phyloP scores from a whole-genome alignment of 2,113 vertebrate species.

The Channa maculata region DNA sequence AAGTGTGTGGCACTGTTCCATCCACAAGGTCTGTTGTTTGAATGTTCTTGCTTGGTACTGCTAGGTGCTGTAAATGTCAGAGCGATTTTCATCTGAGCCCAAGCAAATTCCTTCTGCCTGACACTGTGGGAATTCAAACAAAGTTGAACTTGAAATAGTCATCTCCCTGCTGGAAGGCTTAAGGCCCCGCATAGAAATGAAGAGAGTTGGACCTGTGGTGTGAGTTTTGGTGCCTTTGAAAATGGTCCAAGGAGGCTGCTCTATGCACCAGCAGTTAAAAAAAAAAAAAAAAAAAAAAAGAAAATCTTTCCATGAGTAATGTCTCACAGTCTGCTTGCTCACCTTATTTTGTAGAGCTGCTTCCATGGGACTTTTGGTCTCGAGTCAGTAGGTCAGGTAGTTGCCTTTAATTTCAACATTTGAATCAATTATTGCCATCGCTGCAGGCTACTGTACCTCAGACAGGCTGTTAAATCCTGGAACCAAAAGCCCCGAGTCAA shows the following conservation, averaged over 20 bases:
- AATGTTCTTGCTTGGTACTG: neutral
- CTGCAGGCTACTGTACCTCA: conserved; percentile 1
- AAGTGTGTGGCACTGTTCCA: neutral
- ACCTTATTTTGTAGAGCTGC: conserved; percentile 45
- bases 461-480: neutral
- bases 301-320: conserved; percentile 42
- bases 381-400: conserved; percentile 75
- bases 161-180: conserved; percentile 40
- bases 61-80: conserved; percentile 42
- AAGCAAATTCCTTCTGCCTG: conserved; percentile 26
- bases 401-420: conserved; percentile 79
- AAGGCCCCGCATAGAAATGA: conserved; percentile 20
- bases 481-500: neutral
- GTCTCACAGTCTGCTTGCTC: neutral
- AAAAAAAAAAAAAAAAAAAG: neutral
- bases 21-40: conserved; percentile 15
- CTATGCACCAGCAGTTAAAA: conserved; percentile 10
- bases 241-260: conserved; percentile 29
- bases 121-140: conserved; percentile 36
- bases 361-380: conserved; percentile 65
- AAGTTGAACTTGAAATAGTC: conserved; percentile 43
- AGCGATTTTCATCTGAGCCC: conserved; percentile 37
- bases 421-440: conserved; percentile 51
- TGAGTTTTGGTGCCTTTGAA: conserved; percentile 41
- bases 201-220: conserved; percentile 14